A percentile compares a stretch with the other conserved stretches of the same genome.
Evolutionary conservation across 1,140 invertebrate species (phyloP).

Genomic region (Bathynomus jamesi): DNA sequence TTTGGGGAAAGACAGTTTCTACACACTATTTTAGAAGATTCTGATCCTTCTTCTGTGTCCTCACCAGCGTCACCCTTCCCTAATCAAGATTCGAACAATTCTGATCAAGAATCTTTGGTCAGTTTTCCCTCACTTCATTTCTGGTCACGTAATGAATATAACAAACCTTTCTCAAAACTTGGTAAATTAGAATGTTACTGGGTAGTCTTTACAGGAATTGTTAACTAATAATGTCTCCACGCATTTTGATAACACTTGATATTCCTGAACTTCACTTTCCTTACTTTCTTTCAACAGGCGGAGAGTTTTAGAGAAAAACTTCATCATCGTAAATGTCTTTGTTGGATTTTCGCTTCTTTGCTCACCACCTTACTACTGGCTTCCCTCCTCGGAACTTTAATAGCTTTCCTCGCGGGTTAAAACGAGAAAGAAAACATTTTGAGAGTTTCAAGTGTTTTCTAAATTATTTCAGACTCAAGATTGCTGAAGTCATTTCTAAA

Average conservation of each 20-base stretch:
- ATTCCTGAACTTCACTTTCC: too few species aligned
- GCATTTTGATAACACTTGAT: too few species aligned
- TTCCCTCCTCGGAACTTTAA: background rate
- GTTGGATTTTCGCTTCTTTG: background rate
- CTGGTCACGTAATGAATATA: too few species aligned
- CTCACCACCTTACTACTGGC: background rate
- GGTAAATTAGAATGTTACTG: too few species aligned
- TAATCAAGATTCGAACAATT: background rate
- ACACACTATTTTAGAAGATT: background rate
- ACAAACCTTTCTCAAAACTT: too few species aligned
- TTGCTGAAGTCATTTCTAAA: too few species aligned
- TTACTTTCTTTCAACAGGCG: background rate
- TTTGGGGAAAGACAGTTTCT: background rate
- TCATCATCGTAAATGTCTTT: background rate
- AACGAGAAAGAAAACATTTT: too few species aligned
- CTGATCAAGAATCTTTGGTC: background rate
- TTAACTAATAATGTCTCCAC: too few species aligned
- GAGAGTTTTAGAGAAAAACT: background rate
- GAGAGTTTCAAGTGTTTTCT: too few species aligned
- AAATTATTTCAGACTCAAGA: too few species aligned
- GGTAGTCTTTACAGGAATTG: too few species aligned
- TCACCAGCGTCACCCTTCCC: background rate
- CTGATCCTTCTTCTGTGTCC: background rate
- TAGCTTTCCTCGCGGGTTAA: background rate
- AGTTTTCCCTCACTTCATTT: background rate